phyloP scores from a whole-genome alignment of 2,888 invertebrate genomes.

The Glaucopsyche alexis region DNA sequence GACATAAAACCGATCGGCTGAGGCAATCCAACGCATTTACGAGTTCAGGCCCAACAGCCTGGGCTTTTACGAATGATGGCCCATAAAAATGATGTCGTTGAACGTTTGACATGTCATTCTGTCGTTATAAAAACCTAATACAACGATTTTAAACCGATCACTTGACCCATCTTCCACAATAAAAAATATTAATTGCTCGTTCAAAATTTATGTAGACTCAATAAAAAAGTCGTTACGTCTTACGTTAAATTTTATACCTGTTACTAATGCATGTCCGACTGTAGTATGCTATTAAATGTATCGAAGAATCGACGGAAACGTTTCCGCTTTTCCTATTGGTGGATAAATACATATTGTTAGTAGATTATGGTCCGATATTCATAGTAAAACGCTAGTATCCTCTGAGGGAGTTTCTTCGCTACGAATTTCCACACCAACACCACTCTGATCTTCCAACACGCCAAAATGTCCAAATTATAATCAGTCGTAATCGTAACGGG shows the following conservation, averaged over 20 bases:
- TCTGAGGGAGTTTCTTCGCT: no score
- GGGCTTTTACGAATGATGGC: slow-evolving; percentile 61
- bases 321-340: no score
- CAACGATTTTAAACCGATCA: slow-evolving; percentile 40
- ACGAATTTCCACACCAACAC: no score
- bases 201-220: not conserved
- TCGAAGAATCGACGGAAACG: no score
- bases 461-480: no score
- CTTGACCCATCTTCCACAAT: slow-evolving; percentile 29
- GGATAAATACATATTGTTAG: no score
- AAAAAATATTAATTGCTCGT: slow-evolving; percentile 15
- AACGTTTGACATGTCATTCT: slow-evolving; percentile 68
- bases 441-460: no score
- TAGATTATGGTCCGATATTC: no score
- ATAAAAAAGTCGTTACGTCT: not conserved
- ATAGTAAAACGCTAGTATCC: no score
- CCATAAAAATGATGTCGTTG: slow-evolving; percentile 69
- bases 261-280: no score
- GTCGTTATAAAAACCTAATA: slow-evolving; percentile 46
- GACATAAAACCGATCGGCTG: slow-evolving; percentile 67
- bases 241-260: slow-evolving; percentile 18
- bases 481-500: no score
- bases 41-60: slow-evolving; percentile 63
- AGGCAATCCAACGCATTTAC: slow-evolving; percentile 66
- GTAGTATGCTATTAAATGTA: no score